A percentile compares a stretch with the other conserved stretches of the same genome.
These are phyloP conservation scores for Oncorhynchus tshawytscha DNA, from an alignment of 2,113 vertebrate genomes.

Conservation along the genomic window DNA sequence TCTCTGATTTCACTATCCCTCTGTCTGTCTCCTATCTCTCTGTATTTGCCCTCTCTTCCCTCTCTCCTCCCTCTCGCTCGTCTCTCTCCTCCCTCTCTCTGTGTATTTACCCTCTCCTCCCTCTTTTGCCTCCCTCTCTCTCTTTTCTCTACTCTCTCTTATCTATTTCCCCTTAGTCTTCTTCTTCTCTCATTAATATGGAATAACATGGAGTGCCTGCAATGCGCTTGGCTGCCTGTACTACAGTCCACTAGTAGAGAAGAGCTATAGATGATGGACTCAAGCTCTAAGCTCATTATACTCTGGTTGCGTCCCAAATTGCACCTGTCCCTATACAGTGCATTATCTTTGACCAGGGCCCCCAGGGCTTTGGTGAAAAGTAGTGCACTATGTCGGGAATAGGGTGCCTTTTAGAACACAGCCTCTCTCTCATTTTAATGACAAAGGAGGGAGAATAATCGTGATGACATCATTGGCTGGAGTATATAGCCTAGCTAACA, in stretches of 20 bases:
- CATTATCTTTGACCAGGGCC: no score
- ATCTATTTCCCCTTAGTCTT: no score
- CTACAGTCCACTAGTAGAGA: constrained; percentile 23
- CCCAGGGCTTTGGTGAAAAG: no score
- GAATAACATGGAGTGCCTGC: constrained; percentile 46
- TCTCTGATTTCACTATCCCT: constrained; percentile 1
- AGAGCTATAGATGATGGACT: not conserved
- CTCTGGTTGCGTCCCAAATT: not conserved
- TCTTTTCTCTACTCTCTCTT: no score
- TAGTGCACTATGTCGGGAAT: no score
- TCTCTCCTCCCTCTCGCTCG: not conserved
- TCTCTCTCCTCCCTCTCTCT: no score
- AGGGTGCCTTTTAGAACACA: no score
- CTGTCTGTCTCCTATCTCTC: not conserved
- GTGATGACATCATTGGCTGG: not conserved
- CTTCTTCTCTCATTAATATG: constrained; percentile 47
- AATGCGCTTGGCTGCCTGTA: constrained; percentile 37
- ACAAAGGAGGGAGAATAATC: not conserved
- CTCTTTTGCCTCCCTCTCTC: no score
- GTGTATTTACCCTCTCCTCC: no score
- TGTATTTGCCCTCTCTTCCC: constrained; percentile 11
- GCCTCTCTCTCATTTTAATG: not conserved
- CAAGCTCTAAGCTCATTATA: not conserved
- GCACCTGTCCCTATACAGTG: no score
- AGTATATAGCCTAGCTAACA: not conserved